These are phyloP conservation scores for Parotia lawesii DNA, from an alignment of 2,113 vertebrate species.

Conservation along the genomic window DNA sequence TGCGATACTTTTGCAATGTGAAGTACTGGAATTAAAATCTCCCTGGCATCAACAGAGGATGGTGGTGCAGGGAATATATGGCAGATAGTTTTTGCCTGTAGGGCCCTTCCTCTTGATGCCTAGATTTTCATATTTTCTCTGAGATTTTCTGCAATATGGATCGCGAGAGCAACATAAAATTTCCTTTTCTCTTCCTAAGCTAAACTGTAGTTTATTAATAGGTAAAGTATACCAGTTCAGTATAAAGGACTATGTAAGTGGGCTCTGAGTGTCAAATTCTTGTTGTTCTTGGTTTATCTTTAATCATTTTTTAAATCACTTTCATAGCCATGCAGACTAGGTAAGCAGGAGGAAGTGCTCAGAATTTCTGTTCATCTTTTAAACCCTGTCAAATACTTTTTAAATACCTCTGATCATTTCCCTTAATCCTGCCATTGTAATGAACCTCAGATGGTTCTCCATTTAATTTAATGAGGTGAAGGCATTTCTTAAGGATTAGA, in stretches of 20 bases:
- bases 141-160: neutral
- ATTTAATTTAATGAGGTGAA: neutral
- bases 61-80: neutral
- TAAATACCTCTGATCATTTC: neutral
- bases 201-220: neutral
- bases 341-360: neutral
- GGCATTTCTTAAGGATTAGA: neutral
- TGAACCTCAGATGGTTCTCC: neutral
- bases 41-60: neutral
- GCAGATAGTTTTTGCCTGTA: neutral
- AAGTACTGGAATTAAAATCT: neutral
- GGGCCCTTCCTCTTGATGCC: neutral
- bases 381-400: neutral
- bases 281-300: neutral
- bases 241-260: neutral
- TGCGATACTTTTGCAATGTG: neutral
- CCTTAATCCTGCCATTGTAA: neutral
- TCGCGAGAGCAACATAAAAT: neutral
- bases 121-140: neutral
- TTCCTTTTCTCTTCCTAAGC: neutral
- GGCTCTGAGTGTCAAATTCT: neutral
- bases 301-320: neutral
- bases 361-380: neutral
- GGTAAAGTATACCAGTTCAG: neutral
- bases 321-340: neutral